Conservation (phyloP, 2,888 invertebrate species). For the Lagria hirta region DNA sequence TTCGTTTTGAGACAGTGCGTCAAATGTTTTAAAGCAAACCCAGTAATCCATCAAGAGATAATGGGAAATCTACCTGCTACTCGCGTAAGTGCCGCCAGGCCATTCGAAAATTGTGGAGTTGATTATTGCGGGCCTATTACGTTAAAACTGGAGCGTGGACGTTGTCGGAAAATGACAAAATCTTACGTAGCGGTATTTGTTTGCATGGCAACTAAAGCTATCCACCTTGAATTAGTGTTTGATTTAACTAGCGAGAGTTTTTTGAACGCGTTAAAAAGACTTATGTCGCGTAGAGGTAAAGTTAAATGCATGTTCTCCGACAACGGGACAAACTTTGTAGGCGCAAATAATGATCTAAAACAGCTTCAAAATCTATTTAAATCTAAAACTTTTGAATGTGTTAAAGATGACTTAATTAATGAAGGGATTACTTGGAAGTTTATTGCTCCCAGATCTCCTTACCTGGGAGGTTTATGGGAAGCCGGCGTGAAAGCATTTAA, state of each 20-base stretch:
- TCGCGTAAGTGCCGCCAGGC: conserved; percentile 2
- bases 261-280: conserved; percentile 3
- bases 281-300: conserved; percentile 1
- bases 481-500: conserved; percentile 5
- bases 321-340: conserved; percentile 3
- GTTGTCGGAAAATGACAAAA: conserved; percentile 3
- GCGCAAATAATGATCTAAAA: conserved; percentile 1
- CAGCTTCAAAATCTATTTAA: no score
- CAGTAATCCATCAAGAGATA: conserved; percentile 1
- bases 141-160: not conserved
- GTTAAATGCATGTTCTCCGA: not conserved
- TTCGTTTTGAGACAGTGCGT: not conserved
- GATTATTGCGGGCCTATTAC: conserved; percentile 9
- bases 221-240: conserved; percentile 5
- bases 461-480: conserved; percentile 9
- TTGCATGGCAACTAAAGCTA: not conserved
- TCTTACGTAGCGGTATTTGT: conserved; percentile 3
- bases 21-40: not conserved
- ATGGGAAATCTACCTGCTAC: conserved; percentile 6
- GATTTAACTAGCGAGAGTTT: conserved; percentile 1
- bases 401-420: no score
- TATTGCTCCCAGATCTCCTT: conserved; percentile 5
- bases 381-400: no score
- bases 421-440: not conserved
- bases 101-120: conserved; percentile 4